A percentile compares a stretch with the other conserved stretches of the same genome.
phyloP scores from a whole-genome alignment of 2,113 vertebrate species.

The Python bivittatus region DNA sequence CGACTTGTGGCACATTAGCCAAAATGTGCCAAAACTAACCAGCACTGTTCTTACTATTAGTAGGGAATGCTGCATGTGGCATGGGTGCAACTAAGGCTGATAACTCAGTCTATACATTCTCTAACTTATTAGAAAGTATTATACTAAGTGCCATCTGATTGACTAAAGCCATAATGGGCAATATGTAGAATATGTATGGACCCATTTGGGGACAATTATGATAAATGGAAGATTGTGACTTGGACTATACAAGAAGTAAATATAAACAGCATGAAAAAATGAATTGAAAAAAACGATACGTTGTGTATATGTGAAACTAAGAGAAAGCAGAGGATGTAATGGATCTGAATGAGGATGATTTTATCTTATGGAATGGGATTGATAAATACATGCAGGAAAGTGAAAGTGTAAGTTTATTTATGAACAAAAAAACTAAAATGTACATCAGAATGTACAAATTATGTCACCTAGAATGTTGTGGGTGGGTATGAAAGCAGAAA shows the following conservation, averaged over 20 bases:
- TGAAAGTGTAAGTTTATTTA: neutral
- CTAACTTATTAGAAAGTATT: neutral
- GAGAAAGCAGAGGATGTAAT: neutral
- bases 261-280: neutral
- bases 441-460: neutral
- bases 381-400: neutral
- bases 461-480: neutral
- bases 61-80: neutral
- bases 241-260: neutral
- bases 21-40: neutral
- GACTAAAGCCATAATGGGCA: neutral
- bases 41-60: neutral
- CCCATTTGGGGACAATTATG: neutral
- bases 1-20: neutral
- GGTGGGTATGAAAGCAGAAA: neutral
- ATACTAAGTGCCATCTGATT: too few species aligned
- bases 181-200: neutral
- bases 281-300: neutral
- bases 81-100: neutral
- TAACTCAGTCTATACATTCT: neutral
- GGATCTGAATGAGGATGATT: neutral
- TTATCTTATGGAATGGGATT: neutral
- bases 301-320: neutral
- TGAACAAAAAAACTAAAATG: neutral
- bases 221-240: neutral